Evolutionary conservation across 2,888 invertebrate genomes (phyloP), one percentile per base, ranked within the genome.

Genomic region (Tortricodes alternella): DNA sequence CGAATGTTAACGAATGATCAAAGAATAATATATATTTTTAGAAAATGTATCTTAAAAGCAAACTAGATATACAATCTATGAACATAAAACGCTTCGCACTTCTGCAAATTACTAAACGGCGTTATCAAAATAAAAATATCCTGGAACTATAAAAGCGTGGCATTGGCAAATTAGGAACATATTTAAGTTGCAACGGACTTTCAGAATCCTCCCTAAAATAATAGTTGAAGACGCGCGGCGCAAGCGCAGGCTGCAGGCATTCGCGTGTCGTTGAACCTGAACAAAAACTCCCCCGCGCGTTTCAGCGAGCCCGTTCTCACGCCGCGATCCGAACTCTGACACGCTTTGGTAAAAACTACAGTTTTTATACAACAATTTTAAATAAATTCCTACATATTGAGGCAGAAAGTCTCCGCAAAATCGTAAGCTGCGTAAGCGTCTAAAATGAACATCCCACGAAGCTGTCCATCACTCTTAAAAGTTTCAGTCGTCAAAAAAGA

Each of bases 241-340:
- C n/a, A n/a, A n/a, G n/a, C 37, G 37, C 41, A 43, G 35, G 48
- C 59, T 61, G 63, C 63, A 64, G 71, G 71, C 80, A 76, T 79
- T 79, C 76, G 78, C 78, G 74, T 62, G 87, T 83, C 89, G 78
- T 75, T 88, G 89, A 89, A 86, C 89, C 79, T 80, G 78, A 80
- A 88, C 76, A 88, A 89, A 89, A 89, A 85, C 83, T 86, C 88
- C 89, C 89, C 86, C 77, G 82, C 76, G 63, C 61, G 73, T 83
- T 88, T 86, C 88, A 88, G 84, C 62, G 65, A 64, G 61, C 29
- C 68, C 74, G 80, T 88, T 89, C 89, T 88, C 89, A 89, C 83
- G 82, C 75, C 71, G 55, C 64, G 60, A 63, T 63, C 68, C 80
- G 84, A 87, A 85, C 86, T 80, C 67, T 83, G 87, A 87, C 87